These are phyloP conservation scores for Phytoseiulus persimilis DNA, from an alignment of 2,888 invertebrate genomes.

Conservation along the genomic window DNA sequence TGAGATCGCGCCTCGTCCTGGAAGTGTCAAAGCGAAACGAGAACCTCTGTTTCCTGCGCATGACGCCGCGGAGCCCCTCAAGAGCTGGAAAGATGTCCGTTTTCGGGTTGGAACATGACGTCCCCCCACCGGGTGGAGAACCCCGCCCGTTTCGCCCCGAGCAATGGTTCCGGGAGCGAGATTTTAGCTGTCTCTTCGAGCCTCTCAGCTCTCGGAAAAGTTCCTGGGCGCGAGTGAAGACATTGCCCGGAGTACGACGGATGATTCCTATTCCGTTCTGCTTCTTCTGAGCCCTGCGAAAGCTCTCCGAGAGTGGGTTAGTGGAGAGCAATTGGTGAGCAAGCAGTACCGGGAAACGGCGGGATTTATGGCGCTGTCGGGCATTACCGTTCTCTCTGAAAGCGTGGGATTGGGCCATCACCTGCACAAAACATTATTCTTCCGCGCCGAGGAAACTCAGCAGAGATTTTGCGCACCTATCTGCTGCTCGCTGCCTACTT, in stretches of 20 bases:
- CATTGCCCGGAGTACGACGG: not conserved
- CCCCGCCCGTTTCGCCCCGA: too few species aligned
- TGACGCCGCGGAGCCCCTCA: too few species aligned
- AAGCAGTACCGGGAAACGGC: not conserved
- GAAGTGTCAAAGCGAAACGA: too few species aligned
- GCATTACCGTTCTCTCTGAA: not conserved
- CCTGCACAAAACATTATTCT: not conserved
- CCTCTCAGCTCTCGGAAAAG: not conserved
- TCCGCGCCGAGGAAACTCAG: not conserved
- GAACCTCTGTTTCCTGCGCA: too few species aligned
- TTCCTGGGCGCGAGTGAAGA: not conserved
- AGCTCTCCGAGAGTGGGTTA: not conserved
- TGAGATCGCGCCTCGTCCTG: too few species aligned
- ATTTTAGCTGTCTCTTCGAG: not conserved
- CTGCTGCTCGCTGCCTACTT: too few species aligned
- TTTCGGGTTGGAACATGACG: too few species aligned
- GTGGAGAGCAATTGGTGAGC: not conserved
- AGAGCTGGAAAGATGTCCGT: too few species aligned
- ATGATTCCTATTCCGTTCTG: not conserved
- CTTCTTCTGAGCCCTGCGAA: not conserved
- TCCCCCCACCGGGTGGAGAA: too few species aligned
- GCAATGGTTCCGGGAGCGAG: too few species aligned
- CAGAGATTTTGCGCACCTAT: not conserved
- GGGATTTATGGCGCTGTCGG: not conserved
- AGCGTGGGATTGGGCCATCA: not conserved